Evolutionary conservation across 2,797 vertebrate species (phyloP), one percentile per base, ranked within the genome.

Genomic region (Siniperca scherzeri): DNA sequence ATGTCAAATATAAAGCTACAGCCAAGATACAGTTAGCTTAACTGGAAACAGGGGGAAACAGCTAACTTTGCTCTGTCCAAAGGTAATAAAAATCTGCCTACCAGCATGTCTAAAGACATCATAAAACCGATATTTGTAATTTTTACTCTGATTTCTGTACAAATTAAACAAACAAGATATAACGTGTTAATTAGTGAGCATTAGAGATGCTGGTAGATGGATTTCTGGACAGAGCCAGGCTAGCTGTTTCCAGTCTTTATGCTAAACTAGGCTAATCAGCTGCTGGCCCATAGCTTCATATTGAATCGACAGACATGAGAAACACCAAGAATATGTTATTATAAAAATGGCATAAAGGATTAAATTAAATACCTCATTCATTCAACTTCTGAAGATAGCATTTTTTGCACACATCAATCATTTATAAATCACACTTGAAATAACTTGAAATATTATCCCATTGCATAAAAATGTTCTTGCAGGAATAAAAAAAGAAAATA

Each of bases 401-500:
- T 52, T 13, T 19, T 36, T 52, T 46, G 17, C 21, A 22, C 5
- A n/a, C 9, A 19, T 33, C 5, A 33, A 22, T 19, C 44, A 52
- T 36, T 71, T 72, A 0, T 8, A 61, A 13, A 64, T 59, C 4
- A 10, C 14, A 59, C 46, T 68, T 66, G n/a, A 69, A 38, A 62
- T 9, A 12, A 36, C 1, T 10, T 30, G 7, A n/a, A 25, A 6
- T 61, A 44, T 52, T 66, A n/a, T 33, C 16, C 17, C 17, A 2
- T 27, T 64, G 5, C 3, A 69, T 48, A 16, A 11, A 44, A 48
- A 61, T 70, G 11, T n/a, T 75, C 17, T 68, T 42, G 25, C 22
- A 64, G 55, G 17, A 61, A 25, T 38, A 5, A 30, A 70, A 68
- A 62, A 19, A 67, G 3, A 60, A 62, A 16, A 55, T 38, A 86